Conservation (phyloP, 2,797 vertebrate genomes). For the Alauda arvensis region DNA sequence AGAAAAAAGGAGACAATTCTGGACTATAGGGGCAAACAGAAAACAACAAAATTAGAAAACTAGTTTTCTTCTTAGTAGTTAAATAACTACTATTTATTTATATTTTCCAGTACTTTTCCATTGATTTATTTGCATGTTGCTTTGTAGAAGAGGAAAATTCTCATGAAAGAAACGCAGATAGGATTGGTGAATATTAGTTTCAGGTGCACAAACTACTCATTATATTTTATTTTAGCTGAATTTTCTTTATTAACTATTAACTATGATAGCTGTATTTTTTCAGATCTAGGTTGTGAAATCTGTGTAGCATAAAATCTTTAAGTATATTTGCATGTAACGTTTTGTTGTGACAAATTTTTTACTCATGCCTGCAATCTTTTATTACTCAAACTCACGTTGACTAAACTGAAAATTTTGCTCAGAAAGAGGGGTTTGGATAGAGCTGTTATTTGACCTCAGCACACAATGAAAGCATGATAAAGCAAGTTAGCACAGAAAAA, state of each 20-base stretch:
- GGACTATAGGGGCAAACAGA: not conserved
- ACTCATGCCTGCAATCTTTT: not conserved
- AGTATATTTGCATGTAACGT: not conserved
- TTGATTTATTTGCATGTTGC: slow-evolving; percentile 22
- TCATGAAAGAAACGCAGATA: not conserved
- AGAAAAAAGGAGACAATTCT: not conserved
- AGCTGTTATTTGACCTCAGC: not conserved
- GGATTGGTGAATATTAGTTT: not conserved
- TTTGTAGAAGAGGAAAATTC: not conserved
- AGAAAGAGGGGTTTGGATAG: not conserved
- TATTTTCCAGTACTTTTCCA: not conserved
- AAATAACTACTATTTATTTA: not conserved
- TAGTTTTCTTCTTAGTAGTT: not conserved
- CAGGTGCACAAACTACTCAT: not conserved
- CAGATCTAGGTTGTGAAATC: not conserved
- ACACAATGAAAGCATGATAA: not conserved
- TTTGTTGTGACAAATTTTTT: not conserved
- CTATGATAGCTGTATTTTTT: not conserved
- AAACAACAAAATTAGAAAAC: not conserved
- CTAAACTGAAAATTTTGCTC: not conserved
- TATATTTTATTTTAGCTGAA: not conserved
- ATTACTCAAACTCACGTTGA: not conserved
- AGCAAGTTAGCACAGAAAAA: not conserved
- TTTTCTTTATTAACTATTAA: not conserved
- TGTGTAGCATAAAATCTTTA: not conserved